Evolutionary conservation across 2,888 invertebrate genomes (phyloP), one percentile per base, ranked within the genome.

Genomic region (Lasioglossum morio): DNA sequence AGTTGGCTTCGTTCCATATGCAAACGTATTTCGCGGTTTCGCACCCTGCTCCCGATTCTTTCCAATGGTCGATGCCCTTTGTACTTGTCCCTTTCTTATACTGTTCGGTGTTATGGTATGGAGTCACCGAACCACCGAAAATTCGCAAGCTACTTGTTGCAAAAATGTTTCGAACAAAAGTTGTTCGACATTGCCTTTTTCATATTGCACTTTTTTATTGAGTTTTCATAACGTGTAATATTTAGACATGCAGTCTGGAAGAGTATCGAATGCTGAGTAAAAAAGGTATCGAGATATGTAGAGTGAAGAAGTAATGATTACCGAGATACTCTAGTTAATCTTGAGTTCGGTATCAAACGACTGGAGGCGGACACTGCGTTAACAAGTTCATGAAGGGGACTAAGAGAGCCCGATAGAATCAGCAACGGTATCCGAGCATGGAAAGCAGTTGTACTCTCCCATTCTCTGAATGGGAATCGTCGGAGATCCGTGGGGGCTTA

Each of bases 401-500:
- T 30, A 7, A 16, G 7, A 19, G n/a, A 57, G 19, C 30, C 2
- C 30, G 30, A 30, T 30, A 16, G 30, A 30, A 30, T n/a, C 16
- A 16, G 63, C 30, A 30, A 30, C 30, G 5, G 2, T 19, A 30
- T 16, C 30, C 63, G 19, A 4, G 30, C 63, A 63, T 8, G 30
- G 69, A 23, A 23, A 37, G 37, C 69, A 37, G 70, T n/a, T 70
- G 37, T 70, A 70, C 14, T 37, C 2, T 40, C 7, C 70, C 40
- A n/a, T 70, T 70, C 40, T 40, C n/a, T 40, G n/a, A 5, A 14
- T 5, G 40, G 57, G 5, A n/a, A 40, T 70, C 70, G 76, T 19
- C 63, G 30, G 46, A 46, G 30, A 30, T 60, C 23, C 73, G 69
- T 34, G 34, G 16, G 73, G 23, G 79, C 63, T 82, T 70, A 82